Conservation (phyloP, 1,140 invertebrate genomes). For the Drosophila tropicalis region DNA sequence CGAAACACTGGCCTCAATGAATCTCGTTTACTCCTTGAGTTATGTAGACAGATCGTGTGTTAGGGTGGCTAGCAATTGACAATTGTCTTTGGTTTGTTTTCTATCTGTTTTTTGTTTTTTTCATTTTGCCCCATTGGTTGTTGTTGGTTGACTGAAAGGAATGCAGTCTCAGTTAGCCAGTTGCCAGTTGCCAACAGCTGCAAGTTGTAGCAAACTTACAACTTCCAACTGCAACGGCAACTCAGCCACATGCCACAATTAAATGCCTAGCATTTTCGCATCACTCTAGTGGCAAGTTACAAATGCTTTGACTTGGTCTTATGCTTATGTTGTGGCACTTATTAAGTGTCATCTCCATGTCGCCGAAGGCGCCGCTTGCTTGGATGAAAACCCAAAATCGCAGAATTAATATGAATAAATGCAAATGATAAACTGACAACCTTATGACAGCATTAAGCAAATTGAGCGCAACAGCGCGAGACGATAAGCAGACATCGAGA, state of each 20-base stretch:
- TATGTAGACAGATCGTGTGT: slow-evolving; percentile 28
- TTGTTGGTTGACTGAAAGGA: slow-evolving; percentile 39
- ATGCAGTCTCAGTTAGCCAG: slow-evolving; percentile 50
- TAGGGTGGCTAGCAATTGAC: slow-evolving; percentile 68
- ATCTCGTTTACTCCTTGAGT: slow-evolving; percentile 20
- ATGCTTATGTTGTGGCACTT: slow-evolving; percentile 37
- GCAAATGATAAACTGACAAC: slow-evolving; percentile 79
- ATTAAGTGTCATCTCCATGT: slow-evolving; percentile 76
- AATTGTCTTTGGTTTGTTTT: slow-evolving; percentile 42
- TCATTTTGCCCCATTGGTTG: slow-evolving; percentile 19
- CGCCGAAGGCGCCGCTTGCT: slow-evolving; percentile 67
- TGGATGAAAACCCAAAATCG: slow-evolving; percentile 4
- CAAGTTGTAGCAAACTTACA: background rate
- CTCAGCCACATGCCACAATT: slow-evolving; percentile 65
- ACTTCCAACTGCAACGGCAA: slow-evolving; percentile 3
- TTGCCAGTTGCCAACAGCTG: slow-evolving; percentile 48
- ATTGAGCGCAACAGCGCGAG: slow-evolving; percentile 58
- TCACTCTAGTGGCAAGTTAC: slow-evolving; percentile 3
- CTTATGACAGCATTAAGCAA: slow-evolving; percentile 81
- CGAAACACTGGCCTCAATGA: slow-evolving; percentile 13
- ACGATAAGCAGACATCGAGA: slow-evolving; percentile 62
- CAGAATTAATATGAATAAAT: slow-evolving; percentile 40
- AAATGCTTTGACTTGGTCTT: background rate
- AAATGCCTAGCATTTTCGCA: slow-evolving; percentile 57
- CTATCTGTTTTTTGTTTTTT: background rate